Conservation (phyloP, 2,888 invertebrate genomes). For the Campoplex capitator region DNA sequence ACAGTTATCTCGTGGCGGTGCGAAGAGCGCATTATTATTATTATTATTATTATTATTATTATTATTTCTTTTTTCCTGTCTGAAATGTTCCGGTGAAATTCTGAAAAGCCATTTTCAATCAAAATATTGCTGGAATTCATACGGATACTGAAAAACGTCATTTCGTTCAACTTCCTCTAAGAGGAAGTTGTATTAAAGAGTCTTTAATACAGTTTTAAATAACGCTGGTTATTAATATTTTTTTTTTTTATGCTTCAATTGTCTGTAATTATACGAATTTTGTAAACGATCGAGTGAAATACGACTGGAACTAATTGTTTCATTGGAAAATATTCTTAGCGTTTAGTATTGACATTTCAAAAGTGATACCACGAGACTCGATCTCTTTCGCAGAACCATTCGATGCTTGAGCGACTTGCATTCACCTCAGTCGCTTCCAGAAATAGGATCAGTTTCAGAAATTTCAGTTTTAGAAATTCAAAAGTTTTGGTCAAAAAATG, state of each 20-base stretch:
- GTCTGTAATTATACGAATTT: not conserved
- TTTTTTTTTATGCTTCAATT: not conserved
- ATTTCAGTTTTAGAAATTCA: too few species aligned
- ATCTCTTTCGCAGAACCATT: not conserved
- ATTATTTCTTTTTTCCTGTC: not conserved
- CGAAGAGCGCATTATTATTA: not conserved
- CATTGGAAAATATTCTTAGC: not conserved
- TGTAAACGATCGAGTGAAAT: not conserved
- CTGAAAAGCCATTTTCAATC: not conserved
- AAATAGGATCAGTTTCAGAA: too few species aligned
- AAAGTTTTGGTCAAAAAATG: too few species aligned
- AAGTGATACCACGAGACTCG: not conserved
- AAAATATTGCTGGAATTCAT: not conserved
- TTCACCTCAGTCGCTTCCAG: not conserved
- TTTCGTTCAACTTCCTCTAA: not conserved
- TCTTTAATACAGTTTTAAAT: too few species aligned
- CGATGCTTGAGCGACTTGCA: not conserved
- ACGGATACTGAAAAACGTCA: not conserved
- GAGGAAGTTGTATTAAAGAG: too few species aligned
- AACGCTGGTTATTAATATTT: too few species aligned
- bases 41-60: not conserved
- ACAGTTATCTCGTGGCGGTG: not conserved
- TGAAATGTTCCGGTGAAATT: not conserved
- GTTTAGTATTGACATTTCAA: not conserved
- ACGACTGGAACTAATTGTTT: too few species aligned